These are phyloP conservation scores for Stegastes partitus DNA, from an alignment of 2,113 vertebrate genomes.

Conservation along the genomic window DNA sequence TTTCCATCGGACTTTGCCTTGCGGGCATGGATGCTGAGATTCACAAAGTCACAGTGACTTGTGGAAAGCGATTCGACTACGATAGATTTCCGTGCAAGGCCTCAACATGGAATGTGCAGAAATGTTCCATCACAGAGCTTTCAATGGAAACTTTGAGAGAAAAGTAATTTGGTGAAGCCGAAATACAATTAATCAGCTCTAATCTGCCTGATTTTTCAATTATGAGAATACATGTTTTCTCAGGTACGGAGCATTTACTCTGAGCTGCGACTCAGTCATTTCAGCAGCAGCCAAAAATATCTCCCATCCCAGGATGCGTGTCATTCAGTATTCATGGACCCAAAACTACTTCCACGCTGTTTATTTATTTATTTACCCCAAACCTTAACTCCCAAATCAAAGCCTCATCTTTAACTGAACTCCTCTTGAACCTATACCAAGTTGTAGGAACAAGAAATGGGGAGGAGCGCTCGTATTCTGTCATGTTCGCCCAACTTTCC, in stretches of 20 bases:
- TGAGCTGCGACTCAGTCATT: conserved; percentile 21
- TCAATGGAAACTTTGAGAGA: not conserved
- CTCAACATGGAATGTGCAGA: not conserved
- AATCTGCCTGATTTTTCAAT: conserved; percentile 18
- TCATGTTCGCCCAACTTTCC: conserved; percentile 48
- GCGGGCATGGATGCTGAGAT: conserved; percentile 10
- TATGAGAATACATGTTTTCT: not conserved
- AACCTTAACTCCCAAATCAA: conserved; percentile 55
- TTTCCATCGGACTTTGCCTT: conserved; percentile 14
- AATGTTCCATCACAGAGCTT: not conserved
- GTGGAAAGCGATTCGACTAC: conserved; percentile 14
- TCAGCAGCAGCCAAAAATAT: conserved; percentile 45
- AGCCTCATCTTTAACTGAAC: conserved; percentile 56
- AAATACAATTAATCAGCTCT: not conserved
- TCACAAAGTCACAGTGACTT: conserved; percentile 25
- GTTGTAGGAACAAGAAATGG: conserved; percentile 28
- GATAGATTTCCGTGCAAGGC: conserved; percentile 8
- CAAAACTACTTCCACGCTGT: conserved; percentile 39
- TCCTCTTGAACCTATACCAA: conserved; percentile 51
- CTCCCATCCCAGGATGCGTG: conserved; percentile 37
- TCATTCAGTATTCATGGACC: conserved; percentile 49
- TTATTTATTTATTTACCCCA: conserved; percentile 40
- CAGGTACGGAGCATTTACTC: not conserved
- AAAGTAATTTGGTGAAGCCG: not conserved
- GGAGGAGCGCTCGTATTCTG: not conserved